A percentile compares a stretch with the other conserved stretches of the same genome.
These are phyloP conservation scores for Danio kyathit DNA, from an alignment of 2,797 vertebrate genomes.

Conservation along the genomic window DNA sequence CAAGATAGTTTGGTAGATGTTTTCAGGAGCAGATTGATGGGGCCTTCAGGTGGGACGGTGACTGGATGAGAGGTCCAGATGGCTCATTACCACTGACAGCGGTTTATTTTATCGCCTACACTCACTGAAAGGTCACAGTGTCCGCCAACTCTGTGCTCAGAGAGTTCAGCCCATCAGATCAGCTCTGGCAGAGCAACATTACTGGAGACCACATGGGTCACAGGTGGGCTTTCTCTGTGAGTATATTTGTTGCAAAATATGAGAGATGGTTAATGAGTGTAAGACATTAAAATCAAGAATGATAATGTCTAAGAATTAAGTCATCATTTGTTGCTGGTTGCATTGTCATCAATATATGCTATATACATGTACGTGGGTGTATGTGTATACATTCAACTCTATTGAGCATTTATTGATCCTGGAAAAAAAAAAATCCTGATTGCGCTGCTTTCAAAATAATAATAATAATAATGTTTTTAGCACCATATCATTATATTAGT, in stretches of 20 bases:
- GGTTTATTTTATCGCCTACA: constrained; percentile 59
- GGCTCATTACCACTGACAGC: constrained; percentile 65
- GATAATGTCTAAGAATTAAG: background rate
- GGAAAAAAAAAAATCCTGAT: too few relatives aligned
- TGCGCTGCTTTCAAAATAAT: too few relatives aligned
- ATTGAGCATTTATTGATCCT: too few relatives aligned
- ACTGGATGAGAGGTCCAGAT: constrained; percentile 61
- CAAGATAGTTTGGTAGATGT: constrained; percentile 12
- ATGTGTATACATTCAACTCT: too few relatives aligned
- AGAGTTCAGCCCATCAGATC: constrained; percentile 27
- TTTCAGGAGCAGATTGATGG: constrained; percentile 58
- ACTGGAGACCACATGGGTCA: background rate
- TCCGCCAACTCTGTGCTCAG: constrained; percentile 34
- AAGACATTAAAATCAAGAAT: background rate
- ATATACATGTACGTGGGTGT: too few relatives aligned
- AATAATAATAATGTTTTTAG: too few relatives aligned
- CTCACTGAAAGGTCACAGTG: constrained; percentile 60
- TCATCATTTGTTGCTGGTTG: background rate
- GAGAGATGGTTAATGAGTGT: background rate
- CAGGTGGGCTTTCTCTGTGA: background rate
- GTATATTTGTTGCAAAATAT: background rate
- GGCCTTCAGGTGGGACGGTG: constrained; percentile 51
- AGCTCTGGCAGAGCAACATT: constrained; percentile 21
- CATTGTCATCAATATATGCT: too few relatives aligned
- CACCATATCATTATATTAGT: too few relatives aligned